Base-by-base conservation (phyloP, 2,797 vertebrate genomes). In the Acrocephalus scirpaceus region DNA sequence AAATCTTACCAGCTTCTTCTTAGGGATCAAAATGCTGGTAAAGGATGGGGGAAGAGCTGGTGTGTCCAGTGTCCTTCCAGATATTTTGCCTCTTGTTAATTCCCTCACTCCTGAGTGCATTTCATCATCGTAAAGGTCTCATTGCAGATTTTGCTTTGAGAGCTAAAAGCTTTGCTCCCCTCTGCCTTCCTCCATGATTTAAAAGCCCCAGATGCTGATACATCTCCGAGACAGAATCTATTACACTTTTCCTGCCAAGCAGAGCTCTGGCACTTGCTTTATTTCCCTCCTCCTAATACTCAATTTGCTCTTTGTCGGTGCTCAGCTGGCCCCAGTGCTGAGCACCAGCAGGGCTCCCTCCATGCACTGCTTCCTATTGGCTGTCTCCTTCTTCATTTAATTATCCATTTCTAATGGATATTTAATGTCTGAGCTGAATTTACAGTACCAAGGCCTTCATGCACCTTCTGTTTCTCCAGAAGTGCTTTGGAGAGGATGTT, bases 221-320 rank as follows among this genome's bases (percentile, higher is more conserved):
- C 83, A 86, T 96, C 91, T 96, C 87, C 0, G 1, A 86, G 89
- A 93, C 87, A 94, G 91, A 94, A 93, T 94, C 93, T 95, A 95
- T 97, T 96, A 90, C 79, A 70, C 72, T 90, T 92, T 44, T 78
- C 78, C 93, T 95, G 96, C 95, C 94, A 94, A 93, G 91, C 80
- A 93, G 91, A 92, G 86, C 95, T 65, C 42, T 92, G 94, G 66
- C 3, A 7, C 67, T 90, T 90, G 79, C 94, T 97, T 97, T 96
- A 95, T 95, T 88, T 95, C 90, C 78, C 79, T 93, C 69, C 76
- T 93, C 78, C 91, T 60, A 90, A 80, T 81, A 85, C 61, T 93
- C 84, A 57, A 94, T 97, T 95, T 93, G 78, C 92, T 92, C 91
- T 93, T 91, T 77, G 87, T 53, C 1, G 1, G 56, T 71, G 74